Conservation (phyloP, 2,888 invertebrate species). For the Orchesellides sinensis region DNA sequence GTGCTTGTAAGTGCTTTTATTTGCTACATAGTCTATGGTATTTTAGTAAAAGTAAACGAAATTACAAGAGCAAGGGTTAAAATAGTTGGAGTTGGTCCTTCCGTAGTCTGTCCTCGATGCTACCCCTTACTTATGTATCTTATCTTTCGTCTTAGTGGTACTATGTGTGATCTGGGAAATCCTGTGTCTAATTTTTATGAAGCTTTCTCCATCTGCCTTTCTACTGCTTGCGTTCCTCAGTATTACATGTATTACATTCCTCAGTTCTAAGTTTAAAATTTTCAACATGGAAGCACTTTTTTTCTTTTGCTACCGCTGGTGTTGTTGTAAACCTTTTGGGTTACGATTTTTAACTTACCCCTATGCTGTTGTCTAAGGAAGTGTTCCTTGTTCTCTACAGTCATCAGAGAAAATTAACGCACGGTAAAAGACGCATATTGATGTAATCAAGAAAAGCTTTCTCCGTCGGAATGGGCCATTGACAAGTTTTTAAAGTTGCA, state of each 20-base stretch:
- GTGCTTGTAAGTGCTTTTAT: neutral
- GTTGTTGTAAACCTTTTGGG: neutral
- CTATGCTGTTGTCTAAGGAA: too few relatives aligned
- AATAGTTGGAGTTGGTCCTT: too few relatives aligned
- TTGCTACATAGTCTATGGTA: neutral
- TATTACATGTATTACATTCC: neutral
- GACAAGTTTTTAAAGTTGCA: conserved; percentile 42
- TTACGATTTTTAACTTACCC: too few relatives aligned
- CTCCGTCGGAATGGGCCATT: conserved; percentile 8
- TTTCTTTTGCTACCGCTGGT: neutral
- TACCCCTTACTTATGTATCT: too few relatives aligned
- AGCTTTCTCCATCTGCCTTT: too few relatives aligned
- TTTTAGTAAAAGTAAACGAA: too few relatives aligned
- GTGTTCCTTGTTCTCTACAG: conserved; percentile 25
- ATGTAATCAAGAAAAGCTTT: conserved; percentile 37
- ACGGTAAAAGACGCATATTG: conserved; percentile 21
- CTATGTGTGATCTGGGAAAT: too few relatives aligned
- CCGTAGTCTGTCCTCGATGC: too few relatives aligned
- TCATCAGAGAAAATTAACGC: conserved; percentile 46
- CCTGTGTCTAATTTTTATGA: too few relatives aligned
- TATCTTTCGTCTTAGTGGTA: too few relatives aligned
- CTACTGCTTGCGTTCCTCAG: neutral
- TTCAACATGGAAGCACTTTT: neutral
- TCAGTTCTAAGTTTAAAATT: neutral
- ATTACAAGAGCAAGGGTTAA: too few relatives aligned